These are phyloP conservation scores for Corydoras maculifer DNA, from an alignment of 2,113 vertebrate species.

Conservation along the genomic window DNA sequence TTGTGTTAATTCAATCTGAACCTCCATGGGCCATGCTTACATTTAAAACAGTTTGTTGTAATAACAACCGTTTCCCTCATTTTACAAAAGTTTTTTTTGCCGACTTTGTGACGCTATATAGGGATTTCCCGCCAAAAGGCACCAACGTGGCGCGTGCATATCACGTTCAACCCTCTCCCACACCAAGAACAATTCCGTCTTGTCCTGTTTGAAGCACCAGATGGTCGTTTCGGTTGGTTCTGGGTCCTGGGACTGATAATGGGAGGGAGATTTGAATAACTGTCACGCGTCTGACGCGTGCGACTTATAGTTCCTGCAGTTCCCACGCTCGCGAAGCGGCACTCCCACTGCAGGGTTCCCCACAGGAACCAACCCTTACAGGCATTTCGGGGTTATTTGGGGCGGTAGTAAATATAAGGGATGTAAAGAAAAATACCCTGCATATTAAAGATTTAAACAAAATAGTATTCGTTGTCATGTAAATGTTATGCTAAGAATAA, in stretches of 20 bases:
- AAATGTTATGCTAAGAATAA: too few species aligned
- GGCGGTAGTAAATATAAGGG: slow-evolving; percentile 5
- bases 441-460: not conserved
- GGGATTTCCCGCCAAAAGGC: not conserved
- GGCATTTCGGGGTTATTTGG: not conserved
- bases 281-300: slow-evolving; percentile 71
- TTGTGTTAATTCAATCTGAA: too few species aligned
- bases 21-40: too few species aligned
- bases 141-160: not conserved
- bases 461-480: not conserved
- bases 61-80: too few species aligned
- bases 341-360: not conserved
- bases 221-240: slow-evolving; percentile 52
- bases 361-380: not conserved
- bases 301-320: slow-evolving; percentile 48
- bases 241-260: slow-evolving; percentile 48
- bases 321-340: slow-evolving; percentile 32
- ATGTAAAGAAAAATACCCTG: not conserved
- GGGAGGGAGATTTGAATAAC: slow-evolving; percentile 70
- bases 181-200: slow-evolving; percentile 5
- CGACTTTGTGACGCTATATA: too few species aligned
- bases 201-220: slow-evolving; percentile 57
- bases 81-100: too few species aligned
- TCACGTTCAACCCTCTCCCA: slow-evolving; percentile 2
- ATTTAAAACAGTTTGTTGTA: too few species aligned